Evolutionary conservation across 2,113 vertebrate species (phyloP).

Genomic region (Daubentonia madagascariensis): DNA sequence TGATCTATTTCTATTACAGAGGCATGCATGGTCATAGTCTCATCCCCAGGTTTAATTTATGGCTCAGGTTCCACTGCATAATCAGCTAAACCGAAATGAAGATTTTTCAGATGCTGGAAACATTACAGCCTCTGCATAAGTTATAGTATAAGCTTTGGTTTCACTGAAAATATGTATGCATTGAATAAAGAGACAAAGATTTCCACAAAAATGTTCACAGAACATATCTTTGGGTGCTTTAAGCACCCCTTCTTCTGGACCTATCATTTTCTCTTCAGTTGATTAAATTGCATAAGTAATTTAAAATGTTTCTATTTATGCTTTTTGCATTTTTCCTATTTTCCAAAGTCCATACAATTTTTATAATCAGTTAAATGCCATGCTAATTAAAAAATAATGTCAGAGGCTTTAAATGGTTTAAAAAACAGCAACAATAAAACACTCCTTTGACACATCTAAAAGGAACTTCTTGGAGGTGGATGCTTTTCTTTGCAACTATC

Average conservation of each 20-base stretch:
- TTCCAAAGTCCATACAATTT: not conserved
- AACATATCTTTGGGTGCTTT: not conserved
- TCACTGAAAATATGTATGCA: not conserved
- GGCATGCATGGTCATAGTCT: conserved; percentile 13
- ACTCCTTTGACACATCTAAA: not conserved
- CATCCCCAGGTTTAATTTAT: conserved; percentile 56
- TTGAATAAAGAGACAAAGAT: not conserved
- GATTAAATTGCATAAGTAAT: not conserved
- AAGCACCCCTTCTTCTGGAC: not conserved
- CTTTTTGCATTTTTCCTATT: not conserved
- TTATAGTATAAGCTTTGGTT: not conserved
- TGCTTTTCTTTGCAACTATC: not conserved
- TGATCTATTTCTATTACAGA: not conserved
- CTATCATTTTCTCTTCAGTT: not conserved
- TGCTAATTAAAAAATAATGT: not conserved
- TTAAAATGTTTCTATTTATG: not conserved
- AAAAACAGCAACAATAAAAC: not conserved
- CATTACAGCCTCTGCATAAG: not conserved
- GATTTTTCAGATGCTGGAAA: conserved; percentile 39
- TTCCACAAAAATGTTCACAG: not conserved
- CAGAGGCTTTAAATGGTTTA: not conserved
- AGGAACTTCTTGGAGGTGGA: not conserved
- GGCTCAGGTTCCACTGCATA: conserved; percentile 41
- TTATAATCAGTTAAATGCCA: not conserved
- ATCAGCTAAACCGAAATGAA: conserved; percentile 50